Evolutionary conservation across 2,888 invertebrate species (phyloP), one percentile per base, ranked within the genome.

Genomic region (Beris morrisii): DNA sequence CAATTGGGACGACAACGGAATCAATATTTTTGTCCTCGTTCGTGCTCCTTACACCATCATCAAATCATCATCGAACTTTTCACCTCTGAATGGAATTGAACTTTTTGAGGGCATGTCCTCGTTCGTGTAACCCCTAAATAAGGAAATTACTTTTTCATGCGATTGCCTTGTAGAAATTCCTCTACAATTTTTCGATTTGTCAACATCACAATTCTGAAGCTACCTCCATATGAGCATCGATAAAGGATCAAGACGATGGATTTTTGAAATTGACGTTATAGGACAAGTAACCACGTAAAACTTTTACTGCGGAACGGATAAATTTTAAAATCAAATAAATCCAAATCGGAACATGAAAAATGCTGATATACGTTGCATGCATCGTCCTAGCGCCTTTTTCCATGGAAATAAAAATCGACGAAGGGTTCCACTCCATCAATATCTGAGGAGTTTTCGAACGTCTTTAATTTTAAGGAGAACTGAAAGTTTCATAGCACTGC

Each of bases 71-170:
- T 38, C 38, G 38, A 38, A 38, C 38, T 7, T 38, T 38, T 38
- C 38, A 38, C 38, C 38, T 38, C 52, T 22, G 52, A 52, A 52
- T 11, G 22, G 28, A 22, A 22, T 22, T 52, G 5, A 22, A n/a
- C 11, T 11, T n/a, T 4, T 22, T 13, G 28, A 5, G 48, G 15
- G 4, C 9, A 11, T 13, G 6, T 4, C 52, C 32, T 30, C 31
- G 54, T 54, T 48, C 52, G 30, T 30, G n/a, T 32, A 4, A 31
- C 31, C 28, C 56, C 38, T 56, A 38, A 43, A 56, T 55, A 56
- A 56, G 56, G 56, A 56, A 56, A 56, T 56, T 38, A 43, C 56
- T 56, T 56, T 56, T 56, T 56, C 38, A 56, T 56, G 43, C 43
- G 31, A 56, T 56, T 56, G 32, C 56, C 56, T 56, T 43, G 56